Percentiles rank a stretch among this genome's conserved stretches.
Conservation (phyloP, 2,888 invertebrate species). For the Morpho deidamia region DNA sequence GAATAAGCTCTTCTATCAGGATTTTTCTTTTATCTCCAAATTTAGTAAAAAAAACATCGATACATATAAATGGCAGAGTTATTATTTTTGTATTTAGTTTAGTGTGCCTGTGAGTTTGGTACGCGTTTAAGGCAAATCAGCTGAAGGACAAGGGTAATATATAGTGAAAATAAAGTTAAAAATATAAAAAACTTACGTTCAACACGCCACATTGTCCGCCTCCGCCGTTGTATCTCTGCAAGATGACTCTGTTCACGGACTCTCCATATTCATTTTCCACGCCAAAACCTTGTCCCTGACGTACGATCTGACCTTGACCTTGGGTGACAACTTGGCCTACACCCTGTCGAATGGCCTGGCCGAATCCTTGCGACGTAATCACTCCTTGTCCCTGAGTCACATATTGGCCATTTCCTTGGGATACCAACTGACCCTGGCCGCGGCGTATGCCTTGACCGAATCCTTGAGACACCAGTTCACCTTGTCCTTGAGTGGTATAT, state of each 20-base stretch:
- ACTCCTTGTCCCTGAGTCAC: slow-evolving; percentile 22
- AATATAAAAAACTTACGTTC: slow-evolving; percentile 52
- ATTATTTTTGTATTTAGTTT: no score
- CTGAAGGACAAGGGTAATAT: no score
- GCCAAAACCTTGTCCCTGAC: slow-evolving; percentile 34
- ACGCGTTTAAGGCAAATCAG: no score
- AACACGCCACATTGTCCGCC: slow-evolving; percentile 53
- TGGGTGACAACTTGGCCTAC: slow-evolving; percentile 29
- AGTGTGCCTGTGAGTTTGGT: no score
- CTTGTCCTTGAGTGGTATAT: slow-evolving; percentile 19
- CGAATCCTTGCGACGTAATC: slow-evolving; percentile 20
- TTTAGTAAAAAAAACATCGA: no score
- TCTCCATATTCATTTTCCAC: slow-evolving; percentile 50
- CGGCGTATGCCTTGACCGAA: slow-evolving; percentile 17
- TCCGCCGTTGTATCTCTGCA: slow-evolving; percentile 43
- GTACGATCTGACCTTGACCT: slow-evolving; percentile 28
- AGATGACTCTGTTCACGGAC: slow-evolving; percentile 47
- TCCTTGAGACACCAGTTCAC: slow-evolving; percentile 16
- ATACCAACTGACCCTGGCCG: slow-evolving; percentile 11
- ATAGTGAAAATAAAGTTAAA: no score
- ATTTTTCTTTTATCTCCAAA: no score
- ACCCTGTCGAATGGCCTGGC: slow-evolving; percentile 28
- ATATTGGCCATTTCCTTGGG: slow-evolving; percentile 30
- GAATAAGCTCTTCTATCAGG: no score
- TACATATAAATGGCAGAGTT: no score